A percentile compares a stretch with the other conserved stretches of the same genome.
These are phyloP conservation scores for Alviniconcha strummeri DNA, from an alignment of 2,888 invertebrate genomes.

Conservation along the genomic window DNA sequence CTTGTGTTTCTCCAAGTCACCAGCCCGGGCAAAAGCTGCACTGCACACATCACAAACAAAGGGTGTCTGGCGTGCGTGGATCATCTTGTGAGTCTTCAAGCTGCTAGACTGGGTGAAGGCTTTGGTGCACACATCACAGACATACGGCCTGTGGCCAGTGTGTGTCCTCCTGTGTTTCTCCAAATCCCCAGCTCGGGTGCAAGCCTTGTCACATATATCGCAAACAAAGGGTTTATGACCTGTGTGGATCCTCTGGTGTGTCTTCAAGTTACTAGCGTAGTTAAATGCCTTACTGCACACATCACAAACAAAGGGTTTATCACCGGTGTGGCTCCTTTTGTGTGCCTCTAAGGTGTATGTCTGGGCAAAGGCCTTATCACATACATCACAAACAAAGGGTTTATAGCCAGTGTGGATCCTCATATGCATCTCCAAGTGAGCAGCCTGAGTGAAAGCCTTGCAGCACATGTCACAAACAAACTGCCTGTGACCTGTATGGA, in stretches of 20 bases:
- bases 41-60: slow-evolving; percentile 15
- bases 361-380: slow-evolving; percentile 44
- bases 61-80: slow-evolving; percentile 3
- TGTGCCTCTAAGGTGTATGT: slow-evolving; percentile 45
- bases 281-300: slow-evolving; percentile 47
- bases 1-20: too few relatives aligned
- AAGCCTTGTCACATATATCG: slow-evolving; percentile 35
- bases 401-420: slow-evolving; percentile 25
- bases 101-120: slow-evolving; percentile 18
- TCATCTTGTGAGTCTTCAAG: slow-evolving; percentile 15
- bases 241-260: slow-evolving; percentile 40
- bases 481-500: too few relatives aligned
- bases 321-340: slow-evolving; percentile 44
- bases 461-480: too few relatives aligned
- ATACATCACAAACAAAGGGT: slow-evolving; percentile 41
- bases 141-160: slow-evolving; percentile 38
- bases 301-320: slow-evolving; percentile 46
- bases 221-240: slow-evolving; percentile 23
- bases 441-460: too few relatives aligned
- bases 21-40: too few relatives aligned
- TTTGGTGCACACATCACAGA: slow-evolving; percentile 32
- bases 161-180: slow-evolving; percentile 38
- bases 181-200: slow-evolving; percentile 36
- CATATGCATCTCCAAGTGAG: too few relatives aligned
- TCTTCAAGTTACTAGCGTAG: slow-evolving; percentile 40